A percentile compares a stretch with the other conserved stretches of the same genome.
These are phyloP conservation scores for Pangasius krempfi DNA, from an alignment of 2,797 vertebrate genomes.

Conservation along the genomic window DNA sequence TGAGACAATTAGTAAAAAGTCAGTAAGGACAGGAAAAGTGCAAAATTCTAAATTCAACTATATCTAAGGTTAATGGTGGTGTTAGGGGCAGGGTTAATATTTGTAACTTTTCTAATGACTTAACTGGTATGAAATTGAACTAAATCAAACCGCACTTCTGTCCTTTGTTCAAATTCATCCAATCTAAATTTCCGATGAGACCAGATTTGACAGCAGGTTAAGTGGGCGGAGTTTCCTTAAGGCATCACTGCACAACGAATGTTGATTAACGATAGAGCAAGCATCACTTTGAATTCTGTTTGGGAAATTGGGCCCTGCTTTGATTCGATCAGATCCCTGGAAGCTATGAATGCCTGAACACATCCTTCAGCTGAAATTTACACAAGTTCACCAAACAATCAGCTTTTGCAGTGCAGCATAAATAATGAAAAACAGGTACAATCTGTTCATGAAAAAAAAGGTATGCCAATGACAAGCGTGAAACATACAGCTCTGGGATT, in stretches of 20 bases:
- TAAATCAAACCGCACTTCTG: neutral
- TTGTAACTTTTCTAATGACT: too few species aligned
- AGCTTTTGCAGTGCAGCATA: neutral
- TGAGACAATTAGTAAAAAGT: neutral
- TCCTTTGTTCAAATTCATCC: neutral
- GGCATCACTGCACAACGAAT: neutral
- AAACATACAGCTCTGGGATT: conserved; percentile 12
- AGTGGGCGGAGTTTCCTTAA: neutral
- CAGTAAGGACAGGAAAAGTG: neutral
- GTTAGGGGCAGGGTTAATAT: too few species aligned
- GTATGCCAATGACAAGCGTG: neutral
- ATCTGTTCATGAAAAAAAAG: neutral
- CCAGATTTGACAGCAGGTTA: neutral
- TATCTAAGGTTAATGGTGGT: neutral
- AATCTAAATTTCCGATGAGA: neutral
- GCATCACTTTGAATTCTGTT: neutral
- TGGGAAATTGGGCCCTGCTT: neutral
- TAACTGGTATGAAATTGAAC: neutral
- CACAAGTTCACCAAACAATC: neutral
- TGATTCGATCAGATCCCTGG: neutral
- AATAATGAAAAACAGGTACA: conserved; percentile 13
- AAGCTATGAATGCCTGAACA: neutral
- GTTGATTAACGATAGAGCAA: neutral
- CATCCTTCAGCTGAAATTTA: neutral
- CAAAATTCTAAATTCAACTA: neutral